These are phyloP conservation scores for Salvelinus alpinus DNA, from an alignment of 2,113 vertebrate genomes.

Conservation along the genomic window DNA sequence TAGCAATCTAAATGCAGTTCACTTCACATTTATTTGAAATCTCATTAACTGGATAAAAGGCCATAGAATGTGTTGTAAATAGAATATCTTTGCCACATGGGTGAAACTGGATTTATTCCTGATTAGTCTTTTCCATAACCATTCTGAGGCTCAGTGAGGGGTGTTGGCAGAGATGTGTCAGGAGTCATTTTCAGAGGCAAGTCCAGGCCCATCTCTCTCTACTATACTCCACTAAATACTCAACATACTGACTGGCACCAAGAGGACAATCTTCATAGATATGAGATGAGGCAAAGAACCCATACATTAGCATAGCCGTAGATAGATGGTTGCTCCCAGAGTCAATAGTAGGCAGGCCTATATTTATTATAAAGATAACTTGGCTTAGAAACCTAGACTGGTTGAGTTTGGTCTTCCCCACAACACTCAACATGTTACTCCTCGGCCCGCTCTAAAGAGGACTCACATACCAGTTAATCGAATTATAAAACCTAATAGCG, in stretches of 20 bases:
- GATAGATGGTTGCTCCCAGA: no score
- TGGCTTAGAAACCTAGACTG: no score
- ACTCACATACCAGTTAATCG: no score
- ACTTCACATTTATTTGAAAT: slow-evolving; percentile 74
- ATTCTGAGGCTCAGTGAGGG: slow-evolving; percentile 29
- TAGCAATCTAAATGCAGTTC: slow-evolving; percentile 71
- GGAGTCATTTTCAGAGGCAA: slow-evolving; percentile 51
- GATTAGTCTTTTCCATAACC: slow-evolving; percentile 55
- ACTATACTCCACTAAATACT: slow-evolving; percentile 36
- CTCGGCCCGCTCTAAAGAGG: no score
- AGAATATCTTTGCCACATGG: slow-evolving; percentile 64
- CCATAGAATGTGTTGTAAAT: slow-evolving; percentile 68
- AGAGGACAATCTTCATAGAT: slow-evolving; percentile 40
- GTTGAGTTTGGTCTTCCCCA: no score
- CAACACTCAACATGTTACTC: no score
- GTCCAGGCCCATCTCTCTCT: slow-evolving; percentile 40
- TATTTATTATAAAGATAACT: no score
- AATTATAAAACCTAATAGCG: no score
- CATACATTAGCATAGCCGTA: not conserved
- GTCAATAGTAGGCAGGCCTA: no score
- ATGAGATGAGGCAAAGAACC: slow-evolving; percentile 24
- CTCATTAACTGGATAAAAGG: slow-evolving; percentile 70
- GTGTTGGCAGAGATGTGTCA: slow-evolving; percentile 52
- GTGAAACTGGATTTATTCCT: slow-evolving; percentile 65
- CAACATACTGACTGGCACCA: slow-evolving; percentile 50